Evolutionary conservation across 2,888 invertebrate genomes (phyloP).

Genomic region (Morinoia aosen): DNA sequence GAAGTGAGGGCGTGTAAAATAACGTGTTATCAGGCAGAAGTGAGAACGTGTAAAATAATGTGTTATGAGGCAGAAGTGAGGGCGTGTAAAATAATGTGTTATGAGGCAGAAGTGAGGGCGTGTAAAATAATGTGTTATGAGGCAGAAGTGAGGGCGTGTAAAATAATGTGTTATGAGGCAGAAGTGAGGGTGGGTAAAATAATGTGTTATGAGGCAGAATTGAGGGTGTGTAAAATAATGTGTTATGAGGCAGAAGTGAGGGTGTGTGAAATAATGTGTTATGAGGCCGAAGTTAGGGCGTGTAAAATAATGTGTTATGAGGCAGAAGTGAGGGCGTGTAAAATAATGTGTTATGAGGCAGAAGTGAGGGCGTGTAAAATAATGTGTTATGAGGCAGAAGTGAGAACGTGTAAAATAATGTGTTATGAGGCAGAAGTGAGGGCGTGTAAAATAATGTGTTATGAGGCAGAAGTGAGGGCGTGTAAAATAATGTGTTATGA

Average conservation of each 20-base stretch:
- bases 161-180: neutral
- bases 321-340: neutral
- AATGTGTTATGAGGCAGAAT: too few species aligned
- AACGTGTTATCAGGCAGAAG: too few species aligned
- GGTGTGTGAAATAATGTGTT: neutral
- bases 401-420: too few species aligned
- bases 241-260: too few species aligned
- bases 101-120: neutral
- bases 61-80: too few species aligned
- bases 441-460: neutral
- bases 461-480: neutral
- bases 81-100: neutral
- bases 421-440: too few species aligned
- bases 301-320: neutral
- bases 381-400: too few species aligned
- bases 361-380: neutral
- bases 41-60: too few species aligned
- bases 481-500: neutral
- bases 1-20: neutral
- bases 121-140: neutral
- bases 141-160: neutral
- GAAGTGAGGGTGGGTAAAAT: neutral
- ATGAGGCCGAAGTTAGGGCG: neutral
- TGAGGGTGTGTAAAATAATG: too few species aligned
- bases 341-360: neutral